These are phyloP conservation scores for Venusia cambrica DNA, from an alignment of 2,888 invertebrate species.

Conservation along the genomic window DNA sequence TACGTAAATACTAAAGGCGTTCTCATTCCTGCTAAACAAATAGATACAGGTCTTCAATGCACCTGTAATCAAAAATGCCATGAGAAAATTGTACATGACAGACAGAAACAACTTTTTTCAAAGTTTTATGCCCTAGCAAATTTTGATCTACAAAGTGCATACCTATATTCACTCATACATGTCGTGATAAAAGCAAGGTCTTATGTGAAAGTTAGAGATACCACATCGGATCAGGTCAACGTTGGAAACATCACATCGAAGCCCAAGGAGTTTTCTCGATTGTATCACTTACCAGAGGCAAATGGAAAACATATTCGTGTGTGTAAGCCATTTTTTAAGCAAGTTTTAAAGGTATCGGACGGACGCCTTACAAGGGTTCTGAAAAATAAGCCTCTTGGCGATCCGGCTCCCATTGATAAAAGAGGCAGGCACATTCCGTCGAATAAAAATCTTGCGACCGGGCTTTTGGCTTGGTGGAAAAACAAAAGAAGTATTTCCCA, in stretches of 20 bases:
- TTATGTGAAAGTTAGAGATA: conserved; percentile 14
- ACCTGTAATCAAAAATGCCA: conserved; percentile 15
- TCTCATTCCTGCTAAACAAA: conserved; percentile 16
- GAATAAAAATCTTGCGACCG: conserved; percentile 24
- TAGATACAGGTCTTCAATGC: conserved; percentile 13
- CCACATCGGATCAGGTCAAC: conserved; percentile 10
- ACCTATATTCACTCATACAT: conserved; percentile 21
- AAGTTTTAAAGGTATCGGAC: conserved; percentile 23
- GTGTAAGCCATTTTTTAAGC: conserved; percentile 9
- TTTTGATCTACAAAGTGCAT: conserved; percentile 23
- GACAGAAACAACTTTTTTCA: conserved; percentile 9
- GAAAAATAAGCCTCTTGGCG: conserved; percentile 18
- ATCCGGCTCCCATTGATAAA: conserved; percentile 21
- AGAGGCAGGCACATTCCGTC: conserved; percentile 24
- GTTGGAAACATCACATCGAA: conserved; percentile 13
- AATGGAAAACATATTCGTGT: conserved; percentile 16
- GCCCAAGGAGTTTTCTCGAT: conserved; percentile 13
- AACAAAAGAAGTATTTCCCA: too few species aligned
- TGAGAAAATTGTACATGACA: conserved; percentile 19
- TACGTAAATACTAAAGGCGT: conserved; percentile 19
- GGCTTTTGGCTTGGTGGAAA: conserved; percentile 22
- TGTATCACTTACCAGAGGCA: conserved; percentile 17
- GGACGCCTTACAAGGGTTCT: conserved; percentile 24
- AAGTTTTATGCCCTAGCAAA: conserved; percentile 14
- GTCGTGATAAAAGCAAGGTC: conserved; percentile 19